phyloP scores from a whole-genome alignment of 2,113 vertebrate genomes.

The Colinus virginianus region DNA sequence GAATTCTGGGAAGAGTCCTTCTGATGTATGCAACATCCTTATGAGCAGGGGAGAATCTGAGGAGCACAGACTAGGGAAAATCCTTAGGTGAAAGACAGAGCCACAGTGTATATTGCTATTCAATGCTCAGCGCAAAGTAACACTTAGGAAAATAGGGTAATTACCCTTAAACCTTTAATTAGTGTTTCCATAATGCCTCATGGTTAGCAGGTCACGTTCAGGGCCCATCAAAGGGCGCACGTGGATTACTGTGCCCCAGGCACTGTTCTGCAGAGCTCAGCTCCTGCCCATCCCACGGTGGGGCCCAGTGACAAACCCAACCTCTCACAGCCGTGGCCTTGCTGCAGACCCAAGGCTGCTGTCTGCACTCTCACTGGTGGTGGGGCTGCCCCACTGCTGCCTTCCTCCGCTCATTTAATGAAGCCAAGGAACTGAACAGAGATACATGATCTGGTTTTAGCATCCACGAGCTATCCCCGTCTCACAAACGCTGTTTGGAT shows the following conservation, averaged over 20 bases:
- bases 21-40: no score
- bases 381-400: not conserved
- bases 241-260: not conserved
- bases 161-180: not conserved
- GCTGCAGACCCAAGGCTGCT: fast-evolving
- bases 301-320: not conserved
- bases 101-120: not conserved
- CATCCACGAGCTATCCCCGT: not conserved
- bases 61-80: not conserved
- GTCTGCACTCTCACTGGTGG: not conserved
- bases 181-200: not conserved
- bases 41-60: not conserved
- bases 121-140: not conserved
- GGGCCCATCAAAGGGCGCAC: no score
- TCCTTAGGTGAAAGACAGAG: not conserved
- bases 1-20: not conserved
- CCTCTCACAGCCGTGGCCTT: not conserved
- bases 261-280: not conserved
- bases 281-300: fast-evolving
- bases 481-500: not conserved
- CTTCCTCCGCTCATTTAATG: not conserved
- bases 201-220: no score
- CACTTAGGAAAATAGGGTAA: not conserved
- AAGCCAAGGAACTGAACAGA: not conserved
- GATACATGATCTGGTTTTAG: fast-evolving